A percentile compares a stretch with the other conserved stretches of the same genome.
Evolutionary conservation across 2,888 invertebrate species (phyloP).

Genomic region (Linnaemya tessellans): DNA sequence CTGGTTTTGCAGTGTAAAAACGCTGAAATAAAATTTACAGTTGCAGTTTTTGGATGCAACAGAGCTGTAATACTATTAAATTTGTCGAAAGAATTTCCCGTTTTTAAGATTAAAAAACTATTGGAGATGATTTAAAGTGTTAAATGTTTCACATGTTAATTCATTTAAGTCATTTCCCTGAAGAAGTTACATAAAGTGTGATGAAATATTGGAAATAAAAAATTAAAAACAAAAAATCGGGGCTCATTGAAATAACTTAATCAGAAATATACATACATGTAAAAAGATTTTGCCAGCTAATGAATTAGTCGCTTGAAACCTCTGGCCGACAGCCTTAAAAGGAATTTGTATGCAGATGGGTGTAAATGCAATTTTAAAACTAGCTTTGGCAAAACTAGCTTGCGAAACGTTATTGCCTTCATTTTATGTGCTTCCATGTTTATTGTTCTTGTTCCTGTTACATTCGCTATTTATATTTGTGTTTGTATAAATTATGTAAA

Average conservation of each 20-base stretch:
- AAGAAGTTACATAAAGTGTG: too few relatives aligned
- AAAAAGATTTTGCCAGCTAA: not conserved
- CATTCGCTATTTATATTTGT: conserved; percentile 32
- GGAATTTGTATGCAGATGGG: conserved; percentile 53
- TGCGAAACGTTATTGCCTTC: conserved; percentile 62
- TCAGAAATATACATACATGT: not conserved
- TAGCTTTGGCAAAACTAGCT: conserved; percentile 56
- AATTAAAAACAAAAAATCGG: too few relatives aligned
- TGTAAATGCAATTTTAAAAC: conserved; percentile 60
- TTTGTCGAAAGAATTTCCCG: too few relatives aligned
- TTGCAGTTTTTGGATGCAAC: conserved; percentile 27
- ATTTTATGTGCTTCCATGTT: conserved; percentile 47
- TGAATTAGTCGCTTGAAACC: conserved; percentile 29
- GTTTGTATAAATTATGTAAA: conserved; percentile 37
- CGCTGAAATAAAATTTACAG: conserved; percentile 16
- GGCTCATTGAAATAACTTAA: too few relatives aligned
- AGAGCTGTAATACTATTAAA: conserved; percentile 4
- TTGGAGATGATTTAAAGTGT: too few relatives aligned
- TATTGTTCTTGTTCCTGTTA: conserved; percentile 41
- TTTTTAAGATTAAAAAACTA: too few relatives aligned
- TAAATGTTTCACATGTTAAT: too few relatives aligned
- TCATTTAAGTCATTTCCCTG: too few relatives aligned
- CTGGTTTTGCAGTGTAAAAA: conserved; percentile 18
- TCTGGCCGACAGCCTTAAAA: conserved; percentile 17
- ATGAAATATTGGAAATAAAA: too few relatives aligned